These are phyloP conservation scores for Nemotelus nigrinus DNA, from an alignment of 2,888 invertebrate genomes.

Conservation along the genomic window DNA sequence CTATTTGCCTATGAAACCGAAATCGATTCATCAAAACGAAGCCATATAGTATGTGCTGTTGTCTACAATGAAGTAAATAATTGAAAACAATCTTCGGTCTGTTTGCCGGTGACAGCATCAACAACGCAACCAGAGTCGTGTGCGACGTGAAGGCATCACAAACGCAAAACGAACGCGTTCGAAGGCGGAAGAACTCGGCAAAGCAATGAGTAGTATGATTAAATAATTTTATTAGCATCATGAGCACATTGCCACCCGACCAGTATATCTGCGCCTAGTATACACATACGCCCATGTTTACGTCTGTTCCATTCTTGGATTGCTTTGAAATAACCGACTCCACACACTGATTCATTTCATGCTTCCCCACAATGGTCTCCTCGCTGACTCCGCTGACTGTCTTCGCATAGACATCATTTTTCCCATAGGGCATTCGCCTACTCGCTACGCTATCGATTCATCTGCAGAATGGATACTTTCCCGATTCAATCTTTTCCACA, in stretches of 20 bases:
- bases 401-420: not conserved
- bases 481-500: constrained; percentile 32
- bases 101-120: too few species aligned
- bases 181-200: constrained; percentile 2
- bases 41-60: constrained; percentile 4
- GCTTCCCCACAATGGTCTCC: too few species aligned
- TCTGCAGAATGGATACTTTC: constrained; percentile 3
- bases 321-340: too few species aligned
- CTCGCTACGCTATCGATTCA: not conserved
- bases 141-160: not conserved
- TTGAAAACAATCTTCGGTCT: too few species aligned
- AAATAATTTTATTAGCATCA: constrained; percentile 35
- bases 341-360: too few species aligned
- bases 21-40: constrained; percentile 27
- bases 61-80: not conserved
- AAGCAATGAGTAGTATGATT: constrained; percentile 16
- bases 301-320: not conserved
- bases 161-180: not conserved
- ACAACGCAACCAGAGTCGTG: too few species aligned
- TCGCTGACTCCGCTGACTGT: not conserved
- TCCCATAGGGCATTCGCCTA: constrained; percentile 9
- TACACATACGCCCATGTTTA: not conserved
- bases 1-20: not conserved
- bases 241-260: not conserved
- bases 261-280: not conserved